Percentiles rank a stretch among this genome's conserved stretches.
These are phyloP conservation scores for Alosa sapidissima DNA, from an alignment of 2,797 vertebrate genomes.

Conservation along the genomic window DNA sequence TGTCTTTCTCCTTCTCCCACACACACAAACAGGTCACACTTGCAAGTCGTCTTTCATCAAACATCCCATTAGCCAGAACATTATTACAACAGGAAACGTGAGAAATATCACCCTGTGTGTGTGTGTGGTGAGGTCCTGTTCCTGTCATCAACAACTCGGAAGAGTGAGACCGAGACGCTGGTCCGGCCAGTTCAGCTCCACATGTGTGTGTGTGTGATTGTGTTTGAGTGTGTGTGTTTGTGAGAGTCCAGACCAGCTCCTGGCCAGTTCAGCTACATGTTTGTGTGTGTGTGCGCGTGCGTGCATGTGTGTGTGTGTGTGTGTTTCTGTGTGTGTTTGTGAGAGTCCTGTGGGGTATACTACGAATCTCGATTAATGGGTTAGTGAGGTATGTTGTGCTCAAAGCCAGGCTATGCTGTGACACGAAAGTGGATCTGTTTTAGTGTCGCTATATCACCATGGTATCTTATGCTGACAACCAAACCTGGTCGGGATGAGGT, in stretches of 20 bases:
- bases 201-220: background rate
- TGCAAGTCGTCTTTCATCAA: background rate
- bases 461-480: no score
- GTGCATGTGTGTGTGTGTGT: background rate
- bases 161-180: background rate
- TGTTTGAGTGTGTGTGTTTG: background rate
- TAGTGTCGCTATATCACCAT: no score
- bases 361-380: no score
- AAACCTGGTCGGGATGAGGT: no score
- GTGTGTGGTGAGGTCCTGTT: background rate
- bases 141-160: background rate
- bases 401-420: no score
- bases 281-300: background rate
- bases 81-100: background rate
- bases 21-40: background rate
- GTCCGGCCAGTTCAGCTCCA: no score
- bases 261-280: background rate
- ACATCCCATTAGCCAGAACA: slow-evolving; percentile 2
- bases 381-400: no score
- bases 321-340: no score
- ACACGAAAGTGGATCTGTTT: no score
- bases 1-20: background rate
- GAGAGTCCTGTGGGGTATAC: no score
- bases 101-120: background rate
- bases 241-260: background rate